Percentiles rank a stretch among this genome's conserved stretches.
These are phyloP conservation scores for Mya arenaria DNA, from an alignment of 1,140 invertebrate species.

Conservation along the genomic window DNA sequence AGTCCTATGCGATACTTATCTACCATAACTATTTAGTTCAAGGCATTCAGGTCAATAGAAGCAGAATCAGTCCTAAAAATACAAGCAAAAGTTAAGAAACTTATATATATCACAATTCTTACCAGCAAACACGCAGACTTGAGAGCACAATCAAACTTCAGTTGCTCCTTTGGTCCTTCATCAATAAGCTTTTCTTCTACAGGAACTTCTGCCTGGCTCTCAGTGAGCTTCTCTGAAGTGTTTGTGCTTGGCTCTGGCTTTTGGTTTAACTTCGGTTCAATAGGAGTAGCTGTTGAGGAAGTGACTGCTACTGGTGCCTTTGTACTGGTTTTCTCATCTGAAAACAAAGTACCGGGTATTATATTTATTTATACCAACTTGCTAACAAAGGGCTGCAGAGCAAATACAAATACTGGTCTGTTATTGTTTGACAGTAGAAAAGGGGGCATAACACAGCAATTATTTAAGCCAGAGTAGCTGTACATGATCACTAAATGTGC, in stretches of 20 bases:
- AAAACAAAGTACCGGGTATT: no score
- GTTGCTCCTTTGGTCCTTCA: slow-evolving; percentile 64
- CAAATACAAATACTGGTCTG: no score
- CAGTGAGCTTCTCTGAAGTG: background rate
- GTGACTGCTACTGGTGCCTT: background rate
- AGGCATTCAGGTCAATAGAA: no score
- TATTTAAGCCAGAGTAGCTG: no score
- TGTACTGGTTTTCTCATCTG: background rate
- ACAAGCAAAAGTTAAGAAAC: no score
- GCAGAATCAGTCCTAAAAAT: no score
- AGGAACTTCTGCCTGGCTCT: background rate
- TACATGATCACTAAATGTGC: no score
- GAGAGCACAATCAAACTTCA: slow-evolving; percentile 69
- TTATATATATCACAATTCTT: background rate
- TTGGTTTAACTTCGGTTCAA: background rate
- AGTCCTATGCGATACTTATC: background rate
- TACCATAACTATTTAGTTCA: no score
- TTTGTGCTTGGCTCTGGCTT: background rate
- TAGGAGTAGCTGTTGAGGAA: background rate
- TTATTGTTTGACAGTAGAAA: no score
- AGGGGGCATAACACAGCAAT: no score
- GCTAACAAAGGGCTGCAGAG: no score
- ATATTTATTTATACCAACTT: no score
- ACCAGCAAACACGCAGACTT: slow-evolving; percentile 63
- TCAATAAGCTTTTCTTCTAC: slow-evolving; percentile 47